Evolutionary conservation across 2,113 vertebrate species (phyloP).

Genomic region (Hiodon tergisus): DNA sequence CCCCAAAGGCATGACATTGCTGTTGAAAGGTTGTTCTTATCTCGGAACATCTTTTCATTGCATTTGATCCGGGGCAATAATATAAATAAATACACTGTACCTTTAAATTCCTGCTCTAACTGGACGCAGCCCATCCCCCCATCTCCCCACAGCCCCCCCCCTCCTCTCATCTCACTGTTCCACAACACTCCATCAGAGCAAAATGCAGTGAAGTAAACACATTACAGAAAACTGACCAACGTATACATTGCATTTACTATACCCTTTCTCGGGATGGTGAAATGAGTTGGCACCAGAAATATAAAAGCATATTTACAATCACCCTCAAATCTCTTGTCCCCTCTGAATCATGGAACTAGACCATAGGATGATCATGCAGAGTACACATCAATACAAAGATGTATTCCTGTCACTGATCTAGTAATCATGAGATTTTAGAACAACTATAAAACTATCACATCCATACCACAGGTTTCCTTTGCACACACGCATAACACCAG

Average conservation of each 20-base stretch:
- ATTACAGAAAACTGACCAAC: background rate
- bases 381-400: background rate
- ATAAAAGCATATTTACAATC: slow-evolving; percentile 2
- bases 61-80: too few relatives aligned
- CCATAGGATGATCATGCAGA: background rate
- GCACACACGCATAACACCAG: background rate
- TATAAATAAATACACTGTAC: background rate
- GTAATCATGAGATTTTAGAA: background rate
- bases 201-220: slow-evolving; percentile 15
- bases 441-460: too few relatives aligned
- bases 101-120: slow-evolving; percentile 21
- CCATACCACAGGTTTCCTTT: background rate
- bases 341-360: background rate
- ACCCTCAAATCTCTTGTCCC: background rate
- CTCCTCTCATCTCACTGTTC: background rate
- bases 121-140: slow-evolving; percentile 10
- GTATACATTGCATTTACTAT: slow-evolving; percentile 8
- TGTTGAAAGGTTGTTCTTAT: too few relatives aligned
- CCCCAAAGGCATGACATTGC: too few relatives aligned
- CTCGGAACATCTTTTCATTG: too few relatives aligned
- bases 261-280: background rate
- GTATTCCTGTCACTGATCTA: slow-evolving; percentile 8
- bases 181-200: slow-evolving; percentile 5
- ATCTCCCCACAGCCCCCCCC: background rate
- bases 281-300: slow-evolving; percentile 15